Base-by-base conservation (phyloP, 2,888 invertebrate species). In the Helleia helle region DNA sequence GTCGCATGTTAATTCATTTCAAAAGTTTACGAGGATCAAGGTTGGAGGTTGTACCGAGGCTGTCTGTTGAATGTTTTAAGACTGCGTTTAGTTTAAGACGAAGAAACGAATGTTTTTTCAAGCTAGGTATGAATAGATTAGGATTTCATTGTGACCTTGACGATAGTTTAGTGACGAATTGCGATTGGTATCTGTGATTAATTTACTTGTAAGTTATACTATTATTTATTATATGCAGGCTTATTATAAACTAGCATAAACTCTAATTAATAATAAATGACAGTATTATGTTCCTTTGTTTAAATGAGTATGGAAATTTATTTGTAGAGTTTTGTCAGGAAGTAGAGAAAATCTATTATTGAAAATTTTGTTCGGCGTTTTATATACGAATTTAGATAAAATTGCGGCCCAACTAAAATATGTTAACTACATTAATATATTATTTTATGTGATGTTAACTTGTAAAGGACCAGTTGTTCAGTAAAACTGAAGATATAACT, bases 111-210 rank as follows among this genome's bases (percentile, higher is more conserved):
- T 42, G 38, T 12, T 36, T 38, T 38, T 41, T 15, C 30, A 29
- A 36, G 30, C 37, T 38, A 29, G 40, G 25, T 11, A 26, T 18
- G 39, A 36, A 24, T 31, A 36, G 36, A 36, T 26, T 38, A 18
- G 38, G n/a, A 17, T 28, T 22, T 17, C 9, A 12, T 7, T 18
- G 25, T 24, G 39, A 25, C 39, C 39, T 39, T 30, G 30, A 15
- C 8, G 15, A 14, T 49, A 39, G 43, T 30, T 34, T 44, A 48
- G 55, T 59, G 69, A 65, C 67, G 71, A 72, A 71, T 76, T 59
- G 66, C 51, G 60, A 71, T 62, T 59, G 71, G 62, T 75, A 79
- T 79, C 81, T 84, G 83, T 84, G 83, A 84, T 84, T 81, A 62
- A 71, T 72, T 46, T 76, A 68, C 62, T 61, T 65, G 57, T 79